phyloP scores from a whole-genome alignment of 1,140 invertebrate species.

The Gonatopus flavifemur region DNA sequence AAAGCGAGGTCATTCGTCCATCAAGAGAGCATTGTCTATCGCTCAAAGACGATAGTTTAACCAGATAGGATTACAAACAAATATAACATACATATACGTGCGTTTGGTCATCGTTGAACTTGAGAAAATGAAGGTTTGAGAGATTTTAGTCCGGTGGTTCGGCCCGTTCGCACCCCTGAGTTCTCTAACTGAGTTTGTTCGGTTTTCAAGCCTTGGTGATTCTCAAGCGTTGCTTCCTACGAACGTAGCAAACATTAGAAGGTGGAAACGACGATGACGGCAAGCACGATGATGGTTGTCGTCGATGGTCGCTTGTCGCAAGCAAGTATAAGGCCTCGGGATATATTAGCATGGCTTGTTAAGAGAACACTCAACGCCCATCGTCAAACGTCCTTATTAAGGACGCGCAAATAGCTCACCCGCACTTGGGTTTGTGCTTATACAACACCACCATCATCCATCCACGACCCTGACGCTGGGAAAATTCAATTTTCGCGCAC shows the following conservation, averaged over 20 bases:
- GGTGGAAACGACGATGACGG: too few species aligned
- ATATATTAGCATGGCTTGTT: slow-evolving; percentile 49
- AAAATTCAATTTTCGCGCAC: slow-evolving; percentile 41
- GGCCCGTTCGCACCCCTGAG: slow-evolving; percentile 21
- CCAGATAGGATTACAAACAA: too few species aligned
- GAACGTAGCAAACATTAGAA: slow-evolving; percentile 29
- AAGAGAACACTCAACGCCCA: slow-evolving; percentile 31
- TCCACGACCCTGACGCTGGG: slow-evolving; percentile 9
- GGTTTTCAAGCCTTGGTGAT: slow-evolving; percentile 52
- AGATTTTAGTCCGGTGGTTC: slow-evolving; percentile 11
- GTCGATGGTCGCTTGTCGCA: not conserved
- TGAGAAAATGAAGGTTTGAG: slow-evolving; percentile 12
- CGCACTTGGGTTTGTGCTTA: slow-evolving; percentile 8
- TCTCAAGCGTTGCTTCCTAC: slow-evolving; percentile 34
- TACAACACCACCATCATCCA: not conserved
- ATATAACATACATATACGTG: too few species aligned
- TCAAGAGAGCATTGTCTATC: too few species aligned
- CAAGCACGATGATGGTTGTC: not conserved
- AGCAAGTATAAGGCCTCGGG: slow-evolving; percentile 32
- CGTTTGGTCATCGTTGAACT: too few species aligned
- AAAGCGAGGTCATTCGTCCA: too few species aligned
- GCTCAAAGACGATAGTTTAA: too few species aligned
- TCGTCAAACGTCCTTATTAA: slow-evolving; percentile 44
- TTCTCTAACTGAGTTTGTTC: slow-evolving; percentile 54
- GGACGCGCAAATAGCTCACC: slow-evolving; percentile 27